phyloP scores from a whole-genome alignment of 2,888 invertebrate genomes.

The Ectropis crepuscularia region DNA sequence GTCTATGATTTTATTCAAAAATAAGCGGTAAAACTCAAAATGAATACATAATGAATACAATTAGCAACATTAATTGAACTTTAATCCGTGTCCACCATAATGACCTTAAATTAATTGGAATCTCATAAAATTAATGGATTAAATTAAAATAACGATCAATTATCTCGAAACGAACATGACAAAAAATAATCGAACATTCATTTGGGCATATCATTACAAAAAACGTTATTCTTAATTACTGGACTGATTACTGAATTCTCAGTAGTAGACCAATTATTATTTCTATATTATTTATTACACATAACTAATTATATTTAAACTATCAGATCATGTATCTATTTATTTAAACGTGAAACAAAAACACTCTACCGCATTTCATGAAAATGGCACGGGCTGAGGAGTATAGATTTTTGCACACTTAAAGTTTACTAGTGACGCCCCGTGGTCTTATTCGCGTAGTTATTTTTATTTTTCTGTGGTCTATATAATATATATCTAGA shows the following conservation, averaged over 20 bases:
- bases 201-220: constrained; percentile 5
- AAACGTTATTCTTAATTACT: constrained; percentile 3
- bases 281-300: too few species aligned
- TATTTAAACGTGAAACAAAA: too few species aligned
- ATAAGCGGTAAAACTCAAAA: background rate
- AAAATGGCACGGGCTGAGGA: too few species aligned
- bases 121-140: constrained; percentile 17
- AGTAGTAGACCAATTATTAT: too few species aligned
- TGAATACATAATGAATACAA: constrained; percentile 9
- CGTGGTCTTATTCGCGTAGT: too few species aligned
- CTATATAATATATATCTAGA: too few species aligned
- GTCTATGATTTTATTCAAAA: background rate
- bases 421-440: too few species aligned
- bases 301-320: too few species aligned
- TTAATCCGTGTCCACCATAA: constrained; percentile 15
- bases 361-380: too few species aligned
- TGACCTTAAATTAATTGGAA: constrained; percentile 16
- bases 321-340: too few species aligned
- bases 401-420: too few species aligned
- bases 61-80: constrained; percentile 12
- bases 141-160: constrained; percentile 22
- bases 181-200: constrained; percentile 17
- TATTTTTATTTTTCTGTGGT: too few species aligned
- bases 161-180: constrained; percentile 15
- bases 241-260: background rate